These are phyloP conservation scores for Perithous albicinctus DNA, from an alignment of 2,888 invertebrate genomes.

Conservation along the genomic window DNA sequence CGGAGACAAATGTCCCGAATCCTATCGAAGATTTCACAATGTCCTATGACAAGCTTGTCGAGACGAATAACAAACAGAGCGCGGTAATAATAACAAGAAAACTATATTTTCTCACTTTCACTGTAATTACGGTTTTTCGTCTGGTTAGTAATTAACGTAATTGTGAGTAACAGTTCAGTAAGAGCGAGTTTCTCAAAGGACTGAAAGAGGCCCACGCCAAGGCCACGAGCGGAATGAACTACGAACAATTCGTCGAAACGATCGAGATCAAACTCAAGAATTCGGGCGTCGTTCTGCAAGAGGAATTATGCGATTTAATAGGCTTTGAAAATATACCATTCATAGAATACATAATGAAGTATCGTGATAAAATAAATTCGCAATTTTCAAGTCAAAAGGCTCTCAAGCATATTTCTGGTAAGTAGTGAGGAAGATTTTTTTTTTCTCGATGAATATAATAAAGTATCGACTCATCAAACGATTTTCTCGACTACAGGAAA, in stretches of 20 bases:
- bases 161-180: constrained; percentile 85
- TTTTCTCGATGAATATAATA: constrained; percentile 27
- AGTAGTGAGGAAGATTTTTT: constrained; percentile 82
- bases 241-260: constrained; percentile 87
- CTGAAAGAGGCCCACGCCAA: constrained; percentile 86
- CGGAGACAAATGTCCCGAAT: constrained; percentile 63
- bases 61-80: constrained; percentile 38
- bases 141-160: neutral
- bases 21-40: constrained; percentile 77
- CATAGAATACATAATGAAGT: constrained; percentile 79
- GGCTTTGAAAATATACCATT: constrained; percentile 90
- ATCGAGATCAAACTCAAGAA: constrained; percentile 87
- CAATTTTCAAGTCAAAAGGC: constrained; percentile 69
- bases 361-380: constrained; percentile 76
- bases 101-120: neutral
- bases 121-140: neutral
- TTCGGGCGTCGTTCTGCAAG: constrained; percentile 88
- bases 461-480: constrained; percentile 14
- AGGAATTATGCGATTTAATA: constrained; percentile 94
- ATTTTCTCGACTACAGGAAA: constrained; percentile 75
- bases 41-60: constrained; percentile 71
- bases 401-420: constrained; percentile 55
- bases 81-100: constrained; percentile 1
- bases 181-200: constrained; percentile 86
- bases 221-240: constrained; percentile 85